Evolutionary conservation across 2,113 vertebrate genomes (phyloP), one percentile per base, ranked within the genome.

Genomic region (Archilochus colubris): DNA sequence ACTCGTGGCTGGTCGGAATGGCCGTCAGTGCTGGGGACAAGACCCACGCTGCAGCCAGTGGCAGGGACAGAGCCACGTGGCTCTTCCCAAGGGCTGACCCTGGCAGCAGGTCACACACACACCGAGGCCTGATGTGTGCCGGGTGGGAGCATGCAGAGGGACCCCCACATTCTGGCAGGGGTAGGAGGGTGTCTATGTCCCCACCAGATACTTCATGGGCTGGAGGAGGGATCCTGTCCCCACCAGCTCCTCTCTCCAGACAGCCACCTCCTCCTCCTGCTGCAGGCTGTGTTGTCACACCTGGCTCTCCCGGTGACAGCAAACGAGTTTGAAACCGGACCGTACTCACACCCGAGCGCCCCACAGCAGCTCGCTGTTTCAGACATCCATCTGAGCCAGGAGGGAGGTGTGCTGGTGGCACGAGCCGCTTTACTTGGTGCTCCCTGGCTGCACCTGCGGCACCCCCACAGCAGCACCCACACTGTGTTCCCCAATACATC

Each of bases 361-460:
- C 12, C 2, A 30, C 14, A 2, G 57, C 43, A 44, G 82, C 81
- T 63, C 30, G 6, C 59, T 10, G 48, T 23, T 50, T 28, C 76
- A 21, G n/a, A 25, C 11, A 48, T 23, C 76, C 3, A 16, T 10
- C 77, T 7, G 64, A 46, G 19, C 36, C 2, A 9, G 73, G 67
- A 38, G 74, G 69, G 40, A 74, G 57, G 7, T 7, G 53, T 10
- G 54, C 68, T 9, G 4, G 86, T 2, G 9, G 67, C 55, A 18
- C 2, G 0, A 63, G 11, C 14, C 0, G 0, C 3, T 36, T 40
- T 8, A 8, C 76, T 5, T 14, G 38, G 54, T 1, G 5, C 44
- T 76, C 63, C 66, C 62, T 5, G 1, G n/a, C 61, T 86, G 80
- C 89, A 91, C 84, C 80, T 91, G 84, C 63, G 43, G 75, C 38